These are phyloP conservation scores for Elymnias hypermnestra DNA, from an alignment of 1,140 invertebrate species.

Conservation along the genomic window DNA sequence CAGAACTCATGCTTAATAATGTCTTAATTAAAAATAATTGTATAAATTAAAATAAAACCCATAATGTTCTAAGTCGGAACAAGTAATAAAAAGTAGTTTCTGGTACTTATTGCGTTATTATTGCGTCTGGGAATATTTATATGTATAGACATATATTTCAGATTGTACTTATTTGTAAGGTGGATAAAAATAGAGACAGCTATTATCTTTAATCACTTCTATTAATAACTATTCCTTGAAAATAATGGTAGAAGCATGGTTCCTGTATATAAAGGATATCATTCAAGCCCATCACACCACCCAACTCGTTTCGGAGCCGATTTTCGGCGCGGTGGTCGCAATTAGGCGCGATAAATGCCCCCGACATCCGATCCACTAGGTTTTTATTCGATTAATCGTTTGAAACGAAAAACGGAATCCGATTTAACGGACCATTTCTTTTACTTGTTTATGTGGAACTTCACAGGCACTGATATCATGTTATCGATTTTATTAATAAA, in stretches of 20 bases:
- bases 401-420: constrained; percentile 54
- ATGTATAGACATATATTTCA: too few relatives aligned
- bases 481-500: constrained; percentile 37
- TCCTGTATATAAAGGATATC: constrained; percentile 29
- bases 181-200: too few relatives aligned
- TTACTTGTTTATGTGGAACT: constrained; percentile 54
- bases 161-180: too few relatives aligned
- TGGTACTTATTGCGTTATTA: too few relatives aligned
- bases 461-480: constrained; percentile 35
- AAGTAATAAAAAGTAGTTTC: too few relatives aligned
- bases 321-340: constrained; percentile 64
- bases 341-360: constrained; percentile 69
- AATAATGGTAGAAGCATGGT: constrained; percentile 3
- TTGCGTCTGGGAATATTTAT: too few relatives aligned
- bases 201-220: too few relatives aligned
- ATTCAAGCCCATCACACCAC: constrained; percentile 45
- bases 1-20: too few relatives aligned
- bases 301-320: constrained; percentile 43
- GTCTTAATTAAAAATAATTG: too few relatives aligned
- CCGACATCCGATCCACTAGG: constrained; percentile 54
- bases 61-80: too few relatives aligned
- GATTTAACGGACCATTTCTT: constrained; percentile 60
- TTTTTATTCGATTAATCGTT: constrained; percentile 64
- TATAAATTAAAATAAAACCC: too few relatives aligned
- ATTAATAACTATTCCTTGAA: not conserved